Base-by-base conservation (phyloP, 2,113 vertebrate genomes). In the Microcebus griseorufus region DNA sequence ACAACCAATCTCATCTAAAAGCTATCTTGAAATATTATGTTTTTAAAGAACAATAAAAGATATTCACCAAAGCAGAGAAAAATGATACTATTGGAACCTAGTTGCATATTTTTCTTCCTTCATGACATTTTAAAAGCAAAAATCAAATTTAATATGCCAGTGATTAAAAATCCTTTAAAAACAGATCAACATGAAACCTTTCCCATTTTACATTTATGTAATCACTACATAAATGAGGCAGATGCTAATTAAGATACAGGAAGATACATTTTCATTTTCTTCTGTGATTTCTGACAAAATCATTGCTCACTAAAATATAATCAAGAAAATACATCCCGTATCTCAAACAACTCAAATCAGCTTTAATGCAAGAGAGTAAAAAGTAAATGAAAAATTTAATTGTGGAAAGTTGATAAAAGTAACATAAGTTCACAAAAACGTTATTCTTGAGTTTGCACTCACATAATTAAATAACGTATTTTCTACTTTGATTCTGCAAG, bases 221-320 rank as follows among this genome's bases (percentile, higher is more conserved):
- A 64, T 90, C 39, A 73, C 17, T 76, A 55, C 7, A 3, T 70
- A 64, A 79, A 48, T 25, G 70, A 32, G 17, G 37, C 27, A 86
- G 53, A 89, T 67, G 8, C 25, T 60, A 90, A 90, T 85, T 88
- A 84, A 88, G 67, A 88, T 65, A 29, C 6, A 69, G 45, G 4
- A 75, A 84, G n/a, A 51, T 62, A 37, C 2, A 67, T 67, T 96
- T 95, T 81, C 58, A 62, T 91, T 95, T 97, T 83, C 32, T 83
- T 83, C 25, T 69, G n/a, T 72, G 27, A 23, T 81, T 84, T 95
- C 70, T 92, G 37, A 70, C 11, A 18, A 78, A 88, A 80, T 39
- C 9, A 9, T 69, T 65, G 14, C 25, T 95, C 45, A 51, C 25
- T 95, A 82, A 78, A 96, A 82, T 53, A 37, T 34, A 51, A 85